A percentile compares a stretch with the other conserved stretches of the same genome.
These are phyloP conservation scores for Neogale vison DNA, from an alignment of 2,113 vertebrate genomes.

Conservation along the genomic window DNA sequence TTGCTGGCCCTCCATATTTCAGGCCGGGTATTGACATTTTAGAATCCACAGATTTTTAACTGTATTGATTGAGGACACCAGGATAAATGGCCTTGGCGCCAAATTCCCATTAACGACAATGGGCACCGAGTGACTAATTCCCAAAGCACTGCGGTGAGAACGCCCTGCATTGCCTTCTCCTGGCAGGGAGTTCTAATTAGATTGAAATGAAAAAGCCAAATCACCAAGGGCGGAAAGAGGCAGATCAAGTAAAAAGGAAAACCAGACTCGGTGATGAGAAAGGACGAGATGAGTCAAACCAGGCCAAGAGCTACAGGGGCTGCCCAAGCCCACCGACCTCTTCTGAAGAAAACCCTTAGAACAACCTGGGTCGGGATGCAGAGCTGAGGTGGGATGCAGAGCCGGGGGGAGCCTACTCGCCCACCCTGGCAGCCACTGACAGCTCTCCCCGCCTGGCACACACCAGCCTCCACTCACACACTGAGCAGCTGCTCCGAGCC, in stretches of 20 bases:
- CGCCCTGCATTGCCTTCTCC: constrained; percentile 41
- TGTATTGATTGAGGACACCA: constrained; percentile 64
- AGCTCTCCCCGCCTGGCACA: not conserved
- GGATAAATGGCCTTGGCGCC: constrained; percentile 70
- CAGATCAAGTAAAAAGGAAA: not conserved
- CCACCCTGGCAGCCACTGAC: fast-evolving
- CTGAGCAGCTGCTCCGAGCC: not conserved
- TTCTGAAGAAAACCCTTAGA: not conserved
- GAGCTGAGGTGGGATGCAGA: fast-evolving
- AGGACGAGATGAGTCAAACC: not conserved
- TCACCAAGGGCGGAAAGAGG: constrained; percentile 22
- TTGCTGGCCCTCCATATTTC: constrained; percentile 36
- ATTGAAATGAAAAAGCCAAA: constrained; percentile 69
- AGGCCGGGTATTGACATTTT: constrained; percentile 48
- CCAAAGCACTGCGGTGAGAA: constrained; percentile 38
- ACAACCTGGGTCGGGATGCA: fast-evolving
- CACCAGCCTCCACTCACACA: not conserved
- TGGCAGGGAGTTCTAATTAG: constrained; percentile 58
- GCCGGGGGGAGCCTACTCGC: fast-evolving
- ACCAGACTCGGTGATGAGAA: not conserved
- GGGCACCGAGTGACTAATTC: constrained; percentile 58
- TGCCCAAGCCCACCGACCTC: fast-evolving
- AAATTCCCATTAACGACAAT: constrained; percentile 60
- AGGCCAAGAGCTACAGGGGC: fast-evolving
- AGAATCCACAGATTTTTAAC: constrained; percentile 68